Evolutionary conservation across 2,888 invertebrate genomes (phyloP).

Genomic region (Cancer borealis): DNA sequence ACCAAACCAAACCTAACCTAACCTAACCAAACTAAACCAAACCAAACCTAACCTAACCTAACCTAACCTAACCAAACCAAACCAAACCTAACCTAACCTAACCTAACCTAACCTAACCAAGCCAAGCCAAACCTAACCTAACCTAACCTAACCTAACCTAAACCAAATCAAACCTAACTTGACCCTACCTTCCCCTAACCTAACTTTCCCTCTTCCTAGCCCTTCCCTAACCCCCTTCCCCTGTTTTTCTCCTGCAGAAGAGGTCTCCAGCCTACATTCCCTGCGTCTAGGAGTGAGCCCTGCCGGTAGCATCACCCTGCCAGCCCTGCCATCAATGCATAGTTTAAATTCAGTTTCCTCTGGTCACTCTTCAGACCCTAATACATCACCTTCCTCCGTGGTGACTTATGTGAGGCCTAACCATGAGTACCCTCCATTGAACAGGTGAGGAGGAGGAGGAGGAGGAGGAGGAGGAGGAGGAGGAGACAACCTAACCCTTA

Average conservation of each 20-base stretch:
- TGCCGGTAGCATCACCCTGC: constrained; percentile 73
- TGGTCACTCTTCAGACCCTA: constrained; percentile 57
- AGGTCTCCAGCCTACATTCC: constrained; percentile 64
- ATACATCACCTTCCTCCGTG: constrained; percentile 68
- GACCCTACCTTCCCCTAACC: background rate
- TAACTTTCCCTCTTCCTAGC: background rate
- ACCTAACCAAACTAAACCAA: no score
- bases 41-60: constrained; percentile 9
- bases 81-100: constrained; percentile 14
- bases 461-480: no score
- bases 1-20: background rate
- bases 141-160: no score
- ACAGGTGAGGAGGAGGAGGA: constrained; percentile 50
- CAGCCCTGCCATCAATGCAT: constrained; percentile 69
- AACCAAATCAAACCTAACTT: background rate
- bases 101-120: background rate
- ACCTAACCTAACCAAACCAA: background rate
- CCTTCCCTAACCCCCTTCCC: no score
- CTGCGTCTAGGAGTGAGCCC: constrained; percentile 72
- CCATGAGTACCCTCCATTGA: constrained; percentile 60
- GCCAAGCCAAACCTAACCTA: background rate
- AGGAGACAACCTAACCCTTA: background rate
- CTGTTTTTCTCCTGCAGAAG: constrained; percentile 64
- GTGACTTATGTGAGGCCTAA: constrained; percentile 76
- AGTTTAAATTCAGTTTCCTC: constrained; percentile 66